Base-by-base conservation (phyloP, 2,113 vertebrate species). In the Hippocampus zosterae region DNA sequence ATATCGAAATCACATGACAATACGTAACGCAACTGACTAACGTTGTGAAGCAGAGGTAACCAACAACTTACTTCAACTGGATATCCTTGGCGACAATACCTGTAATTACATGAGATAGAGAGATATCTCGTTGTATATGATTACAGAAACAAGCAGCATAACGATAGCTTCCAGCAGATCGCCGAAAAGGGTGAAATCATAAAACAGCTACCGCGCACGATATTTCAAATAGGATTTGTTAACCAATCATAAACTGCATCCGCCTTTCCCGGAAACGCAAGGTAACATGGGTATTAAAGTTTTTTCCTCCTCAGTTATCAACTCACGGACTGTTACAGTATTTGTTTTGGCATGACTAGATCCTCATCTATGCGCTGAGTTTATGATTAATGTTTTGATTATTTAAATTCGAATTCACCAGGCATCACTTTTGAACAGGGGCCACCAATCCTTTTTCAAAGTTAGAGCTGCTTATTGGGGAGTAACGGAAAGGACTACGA, bases 161-260 rank as follows among this genome's bases (percentile, higher is more conserved):
- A 19, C 13, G 8, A 52, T 5, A 44, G 46, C 15, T 67, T 50
- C 44, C 19, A 29, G 21, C 11, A 8, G 11, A 2, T 44, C 1
- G 40, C 6, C n/a, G 4, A 53, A 66, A 44, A 57, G 7, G 8
- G 12, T 0, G n/a, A 46, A 44, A 23, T 18, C 3, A 18, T 16
- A 15, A 48, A 33, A 6, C 0, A 8, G 27, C 8, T 19, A 11
- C 74, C 85, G 89, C 91, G 83, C 85, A 76, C 70, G 57, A 84
- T 65, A 80, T 92, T 93, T 89, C 79, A 92, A 93, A 33, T 82
- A 56, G 19, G 44, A 0, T 61, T 29, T 29, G 12, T 2, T 65
- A 74, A 72, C 89, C 88, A 91, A 89, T 91, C 90, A 50, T 29
- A 68, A 1, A 56, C 60, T 15, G 76, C 62, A 48, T 85, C 86